Percentiles rank a stretch among this genome's conserved stretches.
Conservation (phyloP, 2,797 vertebrate species). For the Rhinella marina region DNA sequence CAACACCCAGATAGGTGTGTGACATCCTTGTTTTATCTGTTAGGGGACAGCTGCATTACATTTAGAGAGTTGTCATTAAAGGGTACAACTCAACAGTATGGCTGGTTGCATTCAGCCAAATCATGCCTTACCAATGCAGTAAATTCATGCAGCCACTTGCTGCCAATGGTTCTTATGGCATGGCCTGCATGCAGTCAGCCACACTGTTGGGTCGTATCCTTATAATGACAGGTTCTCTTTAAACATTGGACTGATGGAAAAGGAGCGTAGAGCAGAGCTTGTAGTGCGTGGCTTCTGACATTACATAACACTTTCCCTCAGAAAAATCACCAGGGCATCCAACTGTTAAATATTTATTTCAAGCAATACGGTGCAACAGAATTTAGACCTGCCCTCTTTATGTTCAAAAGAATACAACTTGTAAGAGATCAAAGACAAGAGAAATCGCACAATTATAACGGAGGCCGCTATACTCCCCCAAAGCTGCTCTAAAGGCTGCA, state of each 20-base stretch:
- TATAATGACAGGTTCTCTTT: background rate
- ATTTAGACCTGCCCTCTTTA: conserved; percentile 44
- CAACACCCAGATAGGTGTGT: too few species aligned
- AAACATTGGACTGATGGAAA: background rate
- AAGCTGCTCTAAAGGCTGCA: conserved; percentile 56
- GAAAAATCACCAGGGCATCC: conserved; percentile 12
- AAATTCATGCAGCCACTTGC: too few species aligned
- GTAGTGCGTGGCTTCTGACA: background rate
- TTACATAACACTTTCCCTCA: conserved; percentile 7
- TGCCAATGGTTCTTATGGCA: too few species aligned
- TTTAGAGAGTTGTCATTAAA: too few species aligned
- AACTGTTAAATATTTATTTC: conserved; percentile 51
- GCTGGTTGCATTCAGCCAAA: too few species aligned
- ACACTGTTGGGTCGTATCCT: background rate
- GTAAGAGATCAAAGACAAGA: conserved; percentile 58
- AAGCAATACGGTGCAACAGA: conserved; percentile 12
- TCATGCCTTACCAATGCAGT: too few species aligned
- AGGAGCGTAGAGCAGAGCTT: background rate
- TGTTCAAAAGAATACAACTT: conserved; percentile 57
- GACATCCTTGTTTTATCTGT: too few species aligned
- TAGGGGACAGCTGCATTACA: too few species aligned
- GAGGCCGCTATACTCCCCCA: conserved; percentile 42
- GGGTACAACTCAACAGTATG: too few species aligned
- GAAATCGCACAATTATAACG: conserved; percentile 56
- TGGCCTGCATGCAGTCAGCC: too few species aligned